Conservation (phyloP, 2,888 invertebrate species). For the Exocentrus adspersus region DNA sequence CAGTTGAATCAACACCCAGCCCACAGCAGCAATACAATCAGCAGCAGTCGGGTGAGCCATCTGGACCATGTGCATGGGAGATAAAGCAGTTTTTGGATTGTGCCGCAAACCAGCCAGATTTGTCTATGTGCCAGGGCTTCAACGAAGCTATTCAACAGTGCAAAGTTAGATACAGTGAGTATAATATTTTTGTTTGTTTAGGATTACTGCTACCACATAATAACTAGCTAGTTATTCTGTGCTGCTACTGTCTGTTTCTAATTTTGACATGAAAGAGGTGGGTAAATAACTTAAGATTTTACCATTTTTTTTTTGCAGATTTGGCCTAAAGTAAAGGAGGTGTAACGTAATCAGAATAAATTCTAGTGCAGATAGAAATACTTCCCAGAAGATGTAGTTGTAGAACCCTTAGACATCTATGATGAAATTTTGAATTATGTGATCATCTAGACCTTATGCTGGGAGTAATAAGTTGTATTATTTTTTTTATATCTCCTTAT, state of each 20-base stretch:
- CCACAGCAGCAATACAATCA: slow-evolving; percentile 58
- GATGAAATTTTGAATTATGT: slow-evolving; percentile 1
- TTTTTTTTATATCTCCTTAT: neutral
- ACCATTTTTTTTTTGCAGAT: slow-evolving; percentile 12
- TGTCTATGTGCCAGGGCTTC: slow-evolving; percentile 94
- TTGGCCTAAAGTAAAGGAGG: slow-evolving; percentile 2
- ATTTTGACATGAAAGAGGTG: too few relatives aligned
- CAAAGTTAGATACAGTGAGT: slow-evolving; percentile 81
- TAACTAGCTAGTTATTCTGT: neutral
- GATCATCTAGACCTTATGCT: neutral
- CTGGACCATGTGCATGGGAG: slow-evolving; percentile 93
- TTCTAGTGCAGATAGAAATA: slow-evolving; percentile 5
- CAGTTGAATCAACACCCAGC: slow-evolving; percentile 60
- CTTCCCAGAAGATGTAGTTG: neutral
- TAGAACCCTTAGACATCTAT: neutral
- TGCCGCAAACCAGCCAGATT: slow-evolving; percentile 88
- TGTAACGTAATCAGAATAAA: slow-evolving; percentile 4
- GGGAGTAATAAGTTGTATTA: neutral
- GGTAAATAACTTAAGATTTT: too few relatives aligned
- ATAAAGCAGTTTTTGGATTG: slow-evolving; percentile 96
- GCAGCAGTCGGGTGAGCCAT: slow-evolving; percentile 49
- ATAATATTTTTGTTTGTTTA: too few relatives aligned
- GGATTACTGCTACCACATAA: too few relatives aligned
- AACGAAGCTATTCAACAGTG: slow-evolving; percentile 97
- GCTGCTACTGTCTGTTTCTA: too few relatives aligned